Percentiles rank a stretch among this genome's conserved stretches.
phyloP scores from a whole-genome alignment of 1,140 invertebrate species.

The Trypoxylus dichotomus region DNA sequence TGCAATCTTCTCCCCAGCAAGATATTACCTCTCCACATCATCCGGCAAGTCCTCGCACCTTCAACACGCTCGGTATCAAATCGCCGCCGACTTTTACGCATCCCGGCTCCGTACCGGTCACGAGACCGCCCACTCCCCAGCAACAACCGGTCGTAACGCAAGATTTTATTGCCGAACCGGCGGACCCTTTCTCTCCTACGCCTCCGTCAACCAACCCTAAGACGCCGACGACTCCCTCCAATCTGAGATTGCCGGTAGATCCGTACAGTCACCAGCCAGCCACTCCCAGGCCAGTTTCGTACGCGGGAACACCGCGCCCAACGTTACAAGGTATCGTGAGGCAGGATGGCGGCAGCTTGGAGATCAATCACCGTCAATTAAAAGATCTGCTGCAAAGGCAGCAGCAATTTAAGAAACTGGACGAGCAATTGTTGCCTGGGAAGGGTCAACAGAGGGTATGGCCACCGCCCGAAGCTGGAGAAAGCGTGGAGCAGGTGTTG shows the following conservation, averaged over 20 bases:
- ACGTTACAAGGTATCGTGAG: slow-evolving; percentile 31
- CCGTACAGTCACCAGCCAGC: slow-evolving; percentile 58
- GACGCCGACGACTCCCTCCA: slow-evolving; percentile 33
- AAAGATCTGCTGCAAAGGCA: slow-evolving; percentile 73
- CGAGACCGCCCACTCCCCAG: slow-evolving; percentile 44
- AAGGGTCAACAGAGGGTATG: slow-evolving; percentile 49
- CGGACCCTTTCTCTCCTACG: slow-evolving; percentile 35
- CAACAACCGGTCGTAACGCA: neutral
- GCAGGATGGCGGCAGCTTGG: slow-evolving; percentile 51
- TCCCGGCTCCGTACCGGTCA: slow-evolving; percentile 44
- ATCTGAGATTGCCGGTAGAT: slow-evolving; percentile 43
- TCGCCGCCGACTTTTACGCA: slow-evolving; percentile 47
- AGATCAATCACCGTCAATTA: slow-evolving; percentile 71
- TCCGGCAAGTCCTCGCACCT: slow-evolving; percentile 54
- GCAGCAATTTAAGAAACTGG: slow-evolving; percentile 55
- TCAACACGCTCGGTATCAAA: slow-evolving; percentile 56
- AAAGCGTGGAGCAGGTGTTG: slow-evolving; percentile 35
- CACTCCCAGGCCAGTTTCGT: slow-evolving; percentile 55
- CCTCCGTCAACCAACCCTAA: neutral
- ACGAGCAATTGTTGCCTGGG: slow-evolving; percentile 44
- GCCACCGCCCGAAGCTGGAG: slow-evolving; percentile 44
- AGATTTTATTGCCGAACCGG: neutral
- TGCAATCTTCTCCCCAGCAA: slow-evolving; percentile 34
- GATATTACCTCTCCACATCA: slow-evolving; percentile 53
- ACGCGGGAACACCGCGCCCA: slow-evolving; percentile 52